phyloP scores from a whole-genome alignment of 2,797 vertebrate species.

The Gambusia yucatana region DNA sequence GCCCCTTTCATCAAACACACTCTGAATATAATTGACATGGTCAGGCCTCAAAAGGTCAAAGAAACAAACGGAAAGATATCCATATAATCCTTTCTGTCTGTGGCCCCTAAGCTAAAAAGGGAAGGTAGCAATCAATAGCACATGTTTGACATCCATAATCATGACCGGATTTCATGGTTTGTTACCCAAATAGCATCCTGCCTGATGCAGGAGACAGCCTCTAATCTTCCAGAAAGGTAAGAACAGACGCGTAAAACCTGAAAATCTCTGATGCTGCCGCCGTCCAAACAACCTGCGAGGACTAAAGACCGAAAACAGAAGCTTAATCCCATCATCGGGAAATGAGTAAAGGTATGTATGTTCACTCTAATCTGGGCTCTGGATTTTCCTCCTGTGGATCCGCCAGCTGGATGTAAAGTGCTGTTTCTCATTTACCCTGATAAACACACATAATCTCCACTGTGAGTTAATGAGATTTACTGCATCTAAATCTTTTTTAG shows the following conservation, averaged over 20 bases:
- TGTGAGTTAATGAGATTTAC: neutral
- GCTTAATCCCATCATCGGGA: slow-evolving; percentile 16
- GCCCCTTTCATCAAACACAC: neutral
- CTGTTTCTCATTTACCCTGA: slow-evolving; percentile 2
- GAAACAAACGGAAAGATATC: neutral
- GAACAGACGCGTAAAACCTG: neutral
- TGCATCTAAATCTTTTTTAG: neutral
- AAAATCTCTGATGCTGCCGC: neutral
- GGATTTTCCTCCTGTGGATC: slow-evolving; percentile 9
- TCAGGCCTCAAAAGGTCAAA: neutral
- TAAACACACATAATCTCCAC: slow-evolving; percentile 8
- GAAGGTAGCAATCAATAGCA: neutral
- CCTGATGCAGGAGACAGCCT: slow-evolving; percentile 4
- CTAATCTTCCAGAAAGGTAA: slow-evolving; percentile 3
- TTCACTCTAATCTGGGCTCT: slow-evolving; percentile 11
- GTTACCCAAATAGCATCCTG: slow-evolving; percentile 6
- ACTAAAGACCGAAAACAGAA: slow-evolving; percentile 17
- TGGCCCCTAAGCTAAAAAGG: neutral
- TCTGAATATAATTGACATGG: neutral
- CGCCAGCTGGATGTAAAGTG: slow-evolving; percentile 2
- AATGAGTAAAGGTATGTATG: slow-evolving; percentile 7
- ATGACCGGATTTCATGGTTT: neutral
- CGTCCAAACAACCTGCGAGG: neutral
- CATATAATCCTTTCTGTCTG: neutral
- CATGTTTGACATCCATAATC: neutral